A percentile compares a stretch with the other conserved stretches of the same genome.
Conservation (phyloP, 2,113 vertebrate species). For the Indicator indicator region DNA sequence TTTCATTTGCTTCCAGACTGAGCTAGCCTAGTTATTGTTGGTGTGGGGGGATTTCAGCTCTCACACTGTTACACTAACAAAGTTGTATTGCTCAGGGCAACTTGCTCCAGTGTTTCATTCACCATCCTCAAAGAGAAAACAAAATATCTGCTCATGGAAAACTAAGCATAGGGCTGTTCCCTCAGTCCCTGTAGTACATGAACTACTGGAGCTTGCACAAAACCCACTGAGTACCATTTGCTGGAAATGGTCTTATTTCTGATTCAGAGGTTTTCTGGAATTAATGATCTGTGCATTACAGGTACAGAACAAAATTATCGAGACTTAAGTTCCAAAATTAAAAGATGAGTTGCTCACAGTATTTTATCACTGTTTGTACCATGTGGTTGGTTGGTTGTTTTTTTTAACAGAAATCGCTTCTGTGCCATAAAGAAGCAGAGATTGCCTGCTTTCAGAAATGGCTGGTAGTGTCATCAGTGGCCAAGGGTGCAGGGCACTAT, state of each 20-base stretch:
- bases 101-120: background rate
- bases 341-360: background rate
- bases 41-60: too few species aligned
- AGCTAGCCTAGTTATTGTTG: too few species aligned
- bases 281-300: background rate
- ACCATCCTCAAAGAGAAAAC: background rate
- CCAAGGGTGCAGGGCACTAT: background rate
- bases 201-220: background rate
- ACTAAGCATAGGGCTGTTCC: background rate
- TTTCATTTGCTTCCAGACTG: too few species aligned
- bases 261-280: background rate
- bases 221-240: background rate
- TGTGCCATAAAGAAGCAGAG: background rate
- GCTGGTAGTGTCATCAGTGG: background rate
- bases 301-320: background rate
- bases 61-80: background rate
- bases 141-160: background rate
- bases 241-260: background rate
- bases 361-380: background rate
- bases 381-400: too few species aligned
- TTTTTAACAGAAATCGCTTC: background rate
- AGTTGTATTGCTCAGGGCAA: background rate
- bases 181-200: background rate
- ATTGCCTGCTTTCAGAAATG: background rate
- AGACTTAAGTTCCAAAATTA: background rate